Evolutionary conservation across 2,797 vertebrate genomes (phyloP), one percentile per base, ranked within the genome.

Genomic region (Heterohyrax brucei): DNA sequence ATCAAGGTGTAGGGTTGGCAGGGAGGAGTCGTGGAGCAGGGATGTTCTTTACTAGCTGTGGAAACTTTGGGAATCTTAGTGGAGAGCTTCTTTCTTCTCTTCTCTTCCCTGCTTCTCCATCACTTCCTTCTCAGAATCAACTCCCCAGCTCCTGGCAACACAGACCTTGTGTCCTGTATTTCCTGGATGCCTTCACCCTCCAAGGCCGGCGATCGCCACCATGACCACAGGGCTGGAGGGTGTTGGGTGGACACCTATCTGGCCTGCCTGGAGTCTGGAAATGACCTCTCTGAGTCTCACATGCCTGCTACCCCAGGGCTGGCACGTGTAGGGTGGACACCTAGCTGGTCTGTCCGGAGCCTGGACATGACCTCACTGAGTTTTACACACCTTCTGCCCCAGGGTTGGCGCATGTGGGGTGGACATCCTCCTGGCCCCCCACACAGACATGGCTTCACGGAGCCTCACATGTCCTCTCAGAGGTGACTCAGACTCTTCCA

Each of bases 1-100:
- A 1, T 9, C 24, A 5, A 26, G 88, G 9, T 18, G 12, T 21
- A 10, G 16, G 75, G 33, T 10, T 56, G 80, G 68, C n/a, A 14
- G 21, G 33, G 3, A 85, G 78, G 81, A 13, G n/a, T 33, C 0
- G 1, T 19, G 24, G 14, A 3, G 39, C 39, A 4, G 3, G 30
- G 66, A 7, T 33, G 26, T 14, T 0, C 22, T 53, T 2, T 0
- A 0, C 12, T 3, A 1, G 85, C 21, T 68, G 33, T 5, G 21
- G 13, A 0, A 22, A 16, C 18, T 9, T 4, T 28, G 0, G 0
- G 24, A 13, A 56, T 50, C 19, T 3, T 4, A 6, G 0, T 0
- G 26, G 59, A 53, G 61, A 61, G 8, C 50, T 1, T 0, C 0
- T 10, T 3, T 1, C 12, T 53, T 53, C 19, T 39, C 53, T 86